phyloP scores from a whole-genome alignment of 2,113 vertebrate genomes.

The Urocolius indicus region DNA sequence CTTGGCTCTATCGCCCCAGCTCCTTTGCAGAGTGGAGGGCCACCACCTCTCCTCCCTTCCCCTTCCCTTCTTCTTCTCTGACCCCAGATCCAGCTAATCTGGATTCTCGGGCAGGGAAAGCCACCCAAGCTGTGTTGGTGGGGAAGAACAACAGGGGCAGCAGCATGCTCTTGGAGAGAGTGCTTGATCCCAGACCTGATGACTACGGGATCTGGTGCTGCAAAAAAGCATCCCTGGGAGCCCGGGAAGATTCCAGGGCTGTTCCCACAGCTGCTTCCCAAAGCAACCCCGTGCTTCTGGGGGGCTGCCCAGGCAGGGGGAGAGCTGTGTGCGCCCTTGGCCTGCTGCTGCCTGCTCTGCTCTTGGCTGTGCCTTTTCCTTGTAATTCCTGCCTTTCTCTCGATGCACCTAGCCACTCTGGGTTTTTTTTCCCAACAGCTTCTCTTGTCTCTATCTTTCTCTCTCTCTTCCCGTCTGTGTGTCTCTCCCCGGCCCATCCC shows the following conservation, averaged over 20 bases:
- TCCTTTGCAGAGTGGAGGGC: not conserved
- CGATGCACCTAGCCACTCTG: slow-evolving; percentile 9
- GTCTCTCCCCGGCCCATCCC: slow-evolving; percentile 29
- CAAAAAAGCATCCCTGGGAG: not conserved
- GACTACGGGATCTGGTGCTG: not conserved
- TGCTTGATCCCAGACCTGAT: not conserved
- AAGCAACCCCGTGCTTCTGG: not conserved
- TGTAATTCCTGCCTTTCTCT: slow-evolving; percentile 62
- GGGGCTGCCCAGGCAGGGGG: not conserved
- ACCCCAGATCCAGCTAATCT: not conserved
- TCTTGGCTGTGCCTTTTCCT: slow-evolving; percentile 12
- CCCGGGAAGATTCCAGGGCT: not conserved
- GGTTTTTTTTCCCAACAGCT: slow-evolving; percentile 52
- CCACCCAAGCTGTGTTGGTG: too few relatives aligned
- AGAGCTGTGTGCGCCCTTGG: not conserved
- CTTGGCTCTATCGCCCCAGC: not conserved
- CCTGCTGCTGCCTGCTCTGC: slow-evolving; percentile 6
- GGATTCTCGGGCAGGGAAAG: not conserved
- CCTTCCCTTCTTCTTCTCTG: not conserved
- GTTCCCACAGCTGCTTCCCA: not conserved
- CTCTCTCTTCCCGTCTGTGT: slow-evolving; percentile 64
- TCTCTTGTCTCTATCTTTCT: slow-evolving; percentile 74
- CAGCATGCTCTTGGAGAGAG: not conserved
- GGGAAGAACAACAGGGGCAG: not conserved
- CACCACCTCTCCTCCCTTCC: not conserved